Evolutionary conservation across 2,797 vertebrate genomes (phyloP).

Genomic region (Brachyalestes nurse): DNA sequence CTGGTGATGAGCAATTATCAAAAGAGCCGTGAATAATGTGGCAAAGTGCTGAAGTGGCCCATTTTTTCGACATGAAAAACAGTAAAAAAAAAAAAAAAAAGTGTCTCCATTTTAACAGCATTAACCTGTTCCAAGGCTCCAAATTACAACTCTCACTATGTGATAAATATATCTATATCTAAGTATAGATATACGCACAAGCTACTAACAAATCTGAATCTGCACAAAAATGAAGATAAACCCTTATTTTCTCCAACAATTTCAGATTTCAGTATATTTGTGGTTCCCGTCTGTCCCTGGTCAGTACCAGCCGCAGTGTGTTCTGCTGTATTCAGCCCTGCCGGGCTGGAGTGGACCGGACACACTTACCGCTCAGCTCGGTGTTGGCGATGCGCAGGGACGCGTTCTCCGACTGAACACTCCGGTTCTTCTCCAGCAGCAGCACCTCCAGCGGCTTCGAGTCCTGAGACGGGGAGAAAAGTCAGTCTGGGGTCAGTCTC

Average conservation of each 20-base stretch:
- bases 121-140: slow-evolving; percentile 43
- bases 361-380: slow-evolving; percentile 94
- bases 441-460: slow-evolving; percentile 95
- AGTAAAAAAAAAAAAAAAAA: slow-evolving; percentile 13
- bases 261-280: no score
- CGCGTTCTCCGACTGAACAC: slow-evolving; percentile 94
- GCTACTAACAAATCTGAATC: no score
- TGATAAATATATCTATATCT: no score
- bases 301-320: neutral
- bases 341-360: neutral
- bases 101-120: slow-evolving; percentile 29
- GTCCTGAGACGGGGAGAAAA: slow-evolving; percentile 77
- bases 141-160: no score
- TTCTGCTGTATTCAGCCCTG: neutral
- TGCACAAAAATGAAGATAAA: no score
- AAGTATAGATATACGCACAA: no score
- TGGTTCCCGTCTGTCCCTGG: no score
- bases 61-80: slow-evolving; percentile 22
- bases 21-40: slow-evolving; percentile 47
- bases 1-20: slow-evolving; percentile 51
- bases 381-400: slow-evolving; percentile 93
- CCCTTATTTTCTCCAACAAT: no score
- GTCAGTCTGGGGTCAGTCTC: no score
- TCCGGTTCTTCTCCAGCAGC: slow-evolving; percentile 95
- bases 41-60: slow-evolving; percentile 36